Evolutionary conservation across 92 coral and sea anemone species (phyloP).

Genomic region (Diadumene lineata): DNA sequence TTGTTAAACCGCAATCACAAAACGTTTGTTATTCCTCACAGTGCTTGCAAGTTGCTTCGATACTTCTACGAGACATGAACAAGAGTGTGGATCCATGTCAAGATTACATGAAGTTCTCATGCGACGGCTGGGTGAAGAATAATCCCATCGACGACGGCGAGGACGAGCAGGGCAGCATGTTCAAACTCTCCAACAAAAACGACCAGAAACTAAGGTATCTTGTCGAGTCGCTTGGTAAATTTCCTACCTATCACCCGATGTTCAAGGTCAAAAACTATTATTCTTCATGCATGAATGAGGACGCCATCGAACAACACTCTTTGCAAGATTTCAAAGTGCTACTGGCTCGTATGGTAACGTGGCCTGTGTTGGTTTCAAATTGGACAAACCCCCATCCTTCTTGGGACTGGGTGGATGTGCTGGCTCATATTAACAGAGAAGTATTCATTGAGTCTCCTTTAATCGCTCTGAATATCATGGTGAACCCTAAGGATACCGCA

Average conservation of each 20-base stretch:
- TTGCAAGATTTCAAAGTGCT: slow-evolving; percentile 13
- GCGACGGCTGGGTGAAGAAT: slow-evolving; percentile 51
- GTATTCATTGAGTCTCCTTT: background rate
- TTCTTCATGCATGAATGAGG: slow-evolving; percentile 47
- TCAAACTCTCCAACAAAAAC: slow-evolving; percentile 14
- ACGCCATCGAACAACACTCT: slow-evolving; percentile 35
- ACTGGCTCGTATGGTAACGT: slow-evolving; percentile 27
- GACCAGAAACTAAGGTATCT: slow-evolving; percentile 32
- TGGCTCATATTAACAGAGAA: slow-evolving; percentile 7
- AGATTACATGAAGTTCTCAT: slow-evolving; percentile 42
- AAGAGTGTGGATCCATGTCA: slow-evolving; percentile 42
- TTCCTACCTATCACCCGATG: slow-evolving; percentile 8
- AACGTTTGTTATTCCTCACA: slow-evolving; percentile 49
- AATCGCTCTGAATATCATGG: slow-evolving; percentile 8
- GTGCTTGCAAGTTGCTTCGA: slow-evolving; percentile 48
- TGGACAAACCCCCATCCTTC: slow-evolving; percentile 10
- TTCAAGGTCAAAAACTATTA: slow-evolving; percentile 40
- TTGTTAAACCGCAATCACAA: background rate
- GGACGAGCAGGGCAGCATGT: slow-evolving; percentile 27
- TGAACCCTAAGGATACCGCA: slow-evolving; percentile 21
- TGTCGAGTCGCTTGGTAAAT: slow-evolving; percentile 26
- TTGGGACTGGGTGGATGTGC: slow-evolving; percentile 39
- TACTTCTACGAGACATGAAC: slow-evolving; percentile 39
- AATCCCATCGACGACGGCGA: slow-evolving; percentile 52
- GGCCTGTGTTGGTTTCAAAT: slow-evolving; percentile 32